phyloP scores from a whole-genome alignment of 2,113 vertebrate species.

The Ondatra zibethicus region DNA sequence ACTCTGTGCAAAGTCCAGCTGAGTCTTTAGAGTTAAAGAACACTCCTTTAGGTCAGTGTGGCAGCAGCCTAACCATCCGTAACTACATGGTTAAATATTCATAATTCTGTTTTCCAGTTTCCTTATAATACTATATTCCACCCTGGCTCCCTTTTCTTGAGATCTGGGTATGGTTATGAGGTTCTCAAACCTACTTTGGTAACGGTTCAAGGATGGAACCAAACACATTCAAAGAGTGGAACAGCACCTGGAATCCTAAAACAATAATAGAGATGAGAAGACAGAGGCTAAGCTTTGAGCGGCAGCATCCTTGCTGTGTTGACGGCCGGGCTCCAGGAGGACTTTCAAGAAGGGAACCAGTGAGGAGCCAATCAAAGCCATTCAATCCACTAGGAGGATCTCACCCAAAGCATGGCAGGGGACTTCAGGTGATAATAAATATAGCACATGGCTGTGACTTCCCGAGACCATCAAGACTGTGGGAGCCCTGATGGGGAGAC shows the following conservation, averaged over 20 bases:
- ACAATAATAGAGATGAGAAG: not conserved
- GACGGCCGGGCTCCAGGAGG: not conserved
- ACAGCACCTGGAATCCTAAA: not conserved
- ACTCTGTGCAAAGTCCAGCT: not conserved
- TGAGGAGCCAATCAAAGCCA: slow-evolving; percentile 4
- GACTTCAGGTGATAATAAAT: slow-evolving; percentile 2
- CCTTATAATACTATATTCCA: not conserved
- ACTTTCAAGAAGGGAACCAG: slow-evolving; percentile 1
- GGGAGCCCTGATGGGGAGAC: not conserved
- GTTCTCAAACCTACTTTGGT: not conserved
- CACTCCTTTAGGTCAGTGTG: not conserved
- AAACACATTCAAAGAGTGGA: not conserved
- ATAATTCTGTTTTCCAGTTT: slow-evolving; percentile 37
- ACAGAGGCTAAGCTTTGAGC: not conserved
- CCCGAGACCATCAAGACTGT: not conserved
- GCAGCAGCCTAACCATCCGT: not conserved
- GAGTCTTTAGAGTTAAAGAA: not conserved
- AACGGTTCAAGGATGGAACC: slow-evolving; percentile 2
- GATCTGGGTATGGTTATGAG: not conserved
- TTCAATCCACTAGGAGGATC: slow-evolving; percentile 35
- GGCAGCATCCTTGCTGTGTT: not conserved
- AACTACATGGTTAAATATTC: not conserved
- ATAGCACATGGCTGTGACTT: slow-evolving; percentile 38
- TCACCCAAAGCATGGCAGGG: not conserved
- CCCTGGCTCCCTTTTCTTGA: not conserved